phyloP scores from a whole-genome alignment of 2,888 invertebrate genomes.

The Rhagonycha fulva region DNA sequence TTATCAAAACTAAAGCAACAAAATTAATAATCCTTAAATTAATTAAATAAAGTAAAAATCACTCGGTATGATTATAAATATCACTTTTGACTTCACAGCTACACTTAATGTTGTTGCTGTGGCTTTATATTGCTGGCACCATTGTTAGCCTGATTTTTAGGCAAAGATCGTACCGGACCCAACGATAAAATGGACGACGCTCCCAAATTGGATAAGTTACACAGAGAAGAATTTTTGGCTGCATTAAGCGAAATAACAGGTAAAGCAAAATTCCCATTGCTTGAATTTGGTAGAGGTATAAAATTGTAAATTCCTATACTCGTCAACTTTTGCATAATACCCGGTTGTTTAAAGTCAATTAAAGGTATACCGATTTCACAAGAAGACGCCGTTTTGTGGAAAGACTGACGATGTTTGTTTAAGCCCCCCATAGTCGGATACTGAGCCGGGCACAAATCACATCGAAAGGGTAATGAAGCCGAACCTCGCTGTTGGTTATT shows the following conservation, averaged over 20 bases:
- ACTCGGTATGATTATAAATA: background rate
- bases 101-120: background rate
- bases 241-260: conserved; percentile 69
- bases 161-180: conserved; percentile 65
- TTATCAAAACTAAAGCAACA: background rate
- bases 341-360: conserved; percentile 71
- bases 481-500: conserved; percentile 11
- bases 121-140: background rate
- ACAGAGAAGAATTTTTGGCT: conserved; percentile 58
- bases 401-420: conserved; percentile 67
- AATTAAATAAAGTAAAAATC: background rate
- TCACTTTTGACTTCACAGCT: background rate
- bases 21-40: background rate
- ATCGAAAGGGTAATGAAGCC: conserved; percentile 58
- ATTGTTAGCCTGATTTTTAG: conserved; percentile 24
- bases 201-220: conserved; percentile 66
- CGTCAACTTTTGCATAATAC: conserved; percentile 65
- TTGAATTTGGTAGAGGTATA: conserved; percentile 69
- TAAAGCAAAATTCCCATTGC: conserved; percentile 68
- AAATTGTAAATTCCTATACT: conserved; percentile 73
- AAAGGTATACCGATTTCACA: conserved; percentile 74
- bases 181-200: conserved; percentile 72
- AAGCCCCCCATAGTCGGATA: conserved; percentile 67
- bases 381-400: conserved; percentile 61
- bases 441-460: conserved; percentile 73